Percentiles rank a stretch among this genome's conserved stretches.
phyloP scores from a whole-genome alignment of 2,888 invertebrate genomes.

The Anthophora plumipes region DNA sequence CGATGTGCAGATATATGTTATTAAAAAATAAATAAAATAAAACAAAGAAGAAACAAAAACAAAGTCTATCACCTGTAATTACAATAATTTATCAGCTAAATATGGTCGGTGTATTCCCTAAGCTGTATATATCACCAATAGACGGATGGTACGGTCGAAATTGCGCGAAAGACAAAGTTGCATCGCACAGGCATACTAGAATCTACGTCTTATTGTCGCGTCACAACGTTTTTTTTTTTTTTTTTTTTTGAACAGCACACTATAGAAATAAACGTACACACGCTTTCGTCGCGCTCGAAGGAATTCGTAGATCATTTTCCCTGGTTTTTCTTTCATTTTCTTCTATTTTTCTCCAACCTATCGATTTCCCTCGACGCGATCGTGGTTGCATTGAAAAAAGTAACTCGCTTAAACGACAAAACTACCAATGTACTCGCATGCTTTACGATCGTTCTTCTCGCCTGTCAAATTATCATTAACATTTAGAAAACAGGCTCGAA shows the following conservation, averaged over 20 bases:
- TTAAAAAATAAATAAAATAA: no score
- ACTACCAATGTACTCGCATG: constrained; percentile 33
- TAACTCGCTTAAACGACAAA: constrained; percentile 43
- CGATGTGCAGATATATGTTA: background rate
- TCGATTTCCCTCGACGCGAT: constrained; percentile 19
- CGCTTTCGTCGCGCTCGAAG: background rate
- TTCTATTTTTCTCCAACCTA: no score
- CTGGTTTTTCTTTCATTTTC: no score
- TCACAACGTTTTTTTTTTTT: constrained; percentile 84
- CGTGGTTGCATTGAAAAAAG: constrained; percentile 16
- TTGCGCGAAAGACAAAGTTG: constrained; percentile 60
- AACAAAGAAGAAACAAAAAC: no score
- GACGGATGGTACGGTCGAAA: constrained; percentile 32
- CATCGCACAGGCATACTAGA: constrained; percentile 76
- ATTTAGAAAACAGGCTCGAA: constrained; percentile 1
- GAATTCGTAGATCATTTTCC: constrained; percentile 1
- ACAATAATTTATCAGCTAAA: background rate
- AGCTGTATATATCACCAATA: background rate
- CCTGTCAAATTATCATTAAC: background rate
- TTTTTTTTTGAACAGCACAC: constrained; percentile 68
- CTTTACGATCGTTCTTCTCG: constrained; percentile 8
- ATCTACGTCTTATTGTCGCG: constrained; percentile 83
- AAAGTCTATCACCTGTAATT: background rate
- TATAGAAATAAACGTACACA: constrained; percentile 57
- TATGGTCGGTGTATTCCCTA: background rate